Percentiles rank a stretch among this genome's conserved stretches.
phyloP scores from a whole-genome alignment of 2,888 invertebrate species.

The Falcaria lacertinaria region DNA sequence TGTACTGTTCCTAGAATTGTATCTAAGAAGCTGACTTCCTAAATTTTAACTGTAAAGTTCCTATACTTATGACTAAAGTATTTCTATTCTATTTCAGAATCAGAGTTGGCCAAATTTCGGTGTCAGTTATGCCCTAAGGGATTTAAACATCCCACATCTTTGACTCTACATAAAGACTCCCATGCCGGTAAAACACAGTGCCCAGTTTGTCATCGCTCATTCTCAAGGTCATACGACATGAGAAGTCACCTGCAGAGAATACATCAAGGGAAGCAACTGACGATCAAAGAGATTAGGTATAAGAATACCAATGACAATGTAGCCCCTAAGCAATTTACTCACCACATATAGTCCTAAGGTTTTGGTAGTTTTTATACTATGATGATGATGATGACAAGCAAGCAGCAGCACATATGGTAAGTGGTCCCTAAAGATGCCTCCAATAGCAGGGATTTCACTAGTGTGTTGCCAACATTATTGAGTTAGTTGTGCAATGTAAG shows the following conservation, averaged over 20 bases:
- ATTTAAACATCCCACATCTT: constrained; percentile 81
- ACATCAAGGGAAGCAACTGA: constrained; percentile 77
- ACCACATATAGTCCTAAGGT: constrained; percentile 52
- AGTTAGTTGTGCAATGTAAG: no score
- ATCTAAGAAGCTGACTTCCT: no score
- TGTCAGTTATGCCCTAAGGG: constrained; percentile 82
- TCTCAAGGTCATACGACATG: constrained; percentile 82
- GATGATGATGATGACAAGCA: no score
- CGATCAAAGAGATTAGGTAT: constrained; percentile 73
- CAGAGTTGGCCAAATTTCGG: constrained; percentile 79
- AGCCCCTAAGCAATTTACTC: constrained; percentile 62
- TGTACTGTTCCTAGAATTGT: no score
- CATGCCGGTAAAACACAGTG: constrained; percentile 82
- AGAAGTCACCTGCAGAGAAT: constrained; percentile 79
- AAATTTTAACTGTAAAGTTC: no score
- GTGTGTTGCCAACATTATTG: no score
- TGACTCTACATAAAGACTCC: constrained; percentile 81
- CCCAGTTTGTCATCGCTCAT: constrained; percentile 81
- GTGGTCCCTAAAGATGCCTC: no score
- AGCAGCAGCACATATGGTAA: no score
- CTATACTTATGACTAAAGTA: constrained; percentile 5
- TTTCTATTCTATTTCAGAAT: constrained; percentile 56
- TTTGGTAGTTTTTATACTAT: no score
- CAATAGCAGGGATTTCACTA: no score
- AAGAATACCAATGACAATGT: constrained; percentile 61